Percentiles rank a stretch among this genome's conserved stretches.
Evolutionary conservation across 2,113 vertebrate species (phyloP).

Genomic region (Nannobrachium achirus): DNA sequence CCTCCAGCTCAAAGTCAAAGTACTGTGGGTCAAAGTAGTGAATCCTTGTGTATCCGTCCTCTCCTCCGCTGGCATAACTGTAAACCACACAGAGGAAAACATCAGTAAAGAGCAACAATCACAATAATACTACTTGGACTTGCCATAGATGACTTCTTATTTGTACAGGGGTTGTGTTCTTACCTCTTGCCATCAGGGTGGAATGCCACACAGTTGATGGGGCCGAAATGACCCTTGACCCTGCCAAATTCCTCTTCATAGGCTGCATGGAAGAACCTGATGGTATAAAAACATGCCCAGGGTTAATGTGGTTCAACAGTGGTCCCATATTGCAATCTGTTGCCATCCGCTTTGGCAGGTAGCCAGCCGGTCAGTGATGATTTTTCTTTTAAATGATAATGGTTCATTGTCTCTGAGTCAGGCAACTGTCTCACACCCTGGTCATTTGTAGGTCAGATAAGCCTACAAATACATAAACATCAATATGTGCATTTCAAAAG

Average conservation of each 20-base stretch:
- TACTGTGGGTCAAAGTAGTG: constrained; percentile 97
- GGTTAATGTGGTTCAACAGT: no score
- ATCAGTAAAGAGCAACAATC: not conserved
- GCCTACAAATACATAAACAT: no score
- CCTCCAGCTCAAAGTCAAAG: constrained; percentile 98
- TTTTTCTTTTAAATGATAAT: no score
- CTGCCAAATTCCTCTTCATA: constrained; percentile 98
- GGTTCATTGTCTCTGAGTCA: no score
- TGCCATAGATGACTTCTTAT: not conserved
- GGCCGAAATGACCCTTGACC: constrained; percentile 97
- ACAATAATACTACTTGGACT: not conserved
- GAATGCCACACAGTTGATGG: constrained; percentile 97
- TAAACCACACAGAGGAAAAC: constrained; percentile 13
- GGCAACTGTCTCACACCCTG: no score
- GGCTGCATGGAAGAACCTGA: constrained; percentile 94
- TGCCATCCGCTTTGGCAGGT: no score
- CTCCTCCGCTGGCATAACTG: constrained; percentile 97
- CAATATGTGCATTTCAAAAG: no score
- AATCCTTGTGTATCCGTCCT: constrained; percentile 96
- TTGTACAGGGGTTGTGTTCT: not conserved
- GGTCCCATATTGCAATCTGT: no score
- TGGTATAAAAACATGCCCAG: not conserved
- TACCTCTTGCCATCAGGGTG: constrained; percentile 98
- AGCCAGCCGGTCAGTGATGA: no score
- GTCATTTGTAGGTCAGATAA: no score